Base-by-base conservation (phyloP, 2,113 vertebrate species). In the Myrmecophaga tridactyla region DNA sequence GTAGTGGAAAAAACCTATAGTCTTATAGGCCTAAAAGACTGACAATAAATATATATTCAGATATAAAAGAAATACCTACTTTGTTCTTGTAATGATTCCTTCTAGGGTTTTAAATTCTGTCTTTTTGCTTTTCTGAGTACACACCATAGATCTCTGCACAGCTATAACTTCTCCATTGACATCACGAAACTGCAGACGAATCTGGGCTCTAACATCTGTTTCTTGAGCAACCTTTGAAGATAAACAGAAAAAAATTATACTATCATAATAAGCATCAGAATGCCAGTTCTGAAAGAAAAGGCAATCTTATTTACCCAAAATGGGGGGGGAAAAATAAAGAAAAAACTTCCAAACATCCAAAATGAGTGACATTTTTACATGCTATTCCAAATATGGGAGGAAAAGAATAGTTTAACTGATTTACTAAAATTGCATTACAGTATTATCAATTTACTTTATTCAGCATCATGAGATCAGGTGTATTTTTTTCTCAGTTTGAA, bases 41-140 rank as follows among this genome's bases (percentile, higher is more conserved):
- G 0, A 89, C 92, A 78, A 58, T 46, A 31, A 96, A 53, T 11
- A 84, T 11, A n/a, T 17, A 87, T 11, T 5, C 3, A 82, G 87
- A 41, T 80, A 21, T 63, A 48, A 85, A 21, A 81, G 21, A 39
- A 83, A 84, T 6, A 96, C 99, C 96, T 98, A 99, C 99, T 99
- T 99, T 4, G 91, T 97, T 98, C 99, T 98, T 31, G 98, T 99
- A 94, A 99, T 99, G 96, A 99, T 98, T 80, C 99, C 98, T 97
- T 99, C 99, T 94, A 99, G 98, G 10, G 99, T 99, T 98, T 99
- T 99, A 93, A 99, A 99, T 86, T 99, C 99, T 0, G 98, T 99
- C 97, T 98, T 99, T 96, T 99, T 99, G 86, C 99, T 99, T 96
- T 99, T 99, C 98, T 99, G 99, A 58, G 99, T 99, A 90, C 99